Percentiles rank a stretch among this genome's conserved stretches.
Conservation (phyloP, 2,797 vertebrate species). For the Lacerta agilis region DNA sequence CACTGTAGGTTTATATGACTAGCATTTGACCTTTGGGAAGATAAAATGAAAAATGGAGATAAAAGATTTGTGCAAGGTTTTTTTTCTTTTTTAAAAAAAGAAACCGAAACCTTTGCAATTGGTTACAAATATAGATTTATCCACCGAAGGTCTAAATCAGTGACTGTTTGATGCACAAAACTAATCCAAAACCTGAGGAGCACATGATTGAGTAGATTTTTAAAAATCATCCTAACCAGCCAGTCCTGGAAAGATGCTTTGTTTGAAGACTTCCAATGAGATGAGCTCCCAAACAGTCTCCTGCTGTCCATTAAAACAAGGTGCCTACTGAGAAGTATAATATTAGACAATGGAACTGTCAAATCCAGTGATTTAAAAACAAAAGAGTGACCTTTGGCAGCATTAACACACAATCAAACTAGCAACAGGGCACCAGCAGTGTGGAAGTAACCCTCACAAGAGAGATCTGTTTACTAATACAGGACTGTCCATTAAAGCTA, state of each 20-base stretch:
- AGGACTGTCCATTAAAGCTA: neutral
- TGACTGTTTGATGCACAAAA: neutral
- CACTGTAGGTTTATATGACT: neutral
- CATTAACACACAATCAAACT: constrained; percentile 23
- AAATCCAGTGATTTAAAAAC: constrained; percentile 32
- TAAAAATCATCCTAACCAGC: neutral
- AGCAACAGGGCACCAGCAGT: neutral
- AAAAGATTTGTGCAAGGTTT: neutral
- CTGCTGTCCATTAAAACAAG: constrained; percentile 8
- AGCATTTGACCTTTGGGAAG: neutral
- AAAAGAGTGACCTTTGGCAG: constrained; percentile 17
- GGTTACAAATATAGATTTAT: neutral
- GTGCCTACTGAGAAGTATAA: neutral
- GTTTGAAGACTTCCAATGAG: neutral
- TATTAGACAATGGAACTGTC: constrained; percentile 21
- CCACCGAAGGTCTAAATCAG: neutral
- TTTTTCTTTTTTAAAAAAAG: neutral
- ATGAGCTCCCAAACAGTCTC: neutral
- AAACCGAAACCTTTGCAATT: neutral
- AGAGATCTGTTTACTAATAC: neutral
- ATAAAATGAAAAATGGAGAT: neutral
- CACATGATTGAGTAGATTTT: neutral
- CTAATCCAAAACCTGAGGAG: neutral
- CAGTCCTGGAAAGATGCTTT: neutral
- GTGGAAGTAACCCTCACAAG: neutral